Base-by-base conservation (phyloP, 2,113 vertebrate genomes). In the Equus quagga region DNA sequence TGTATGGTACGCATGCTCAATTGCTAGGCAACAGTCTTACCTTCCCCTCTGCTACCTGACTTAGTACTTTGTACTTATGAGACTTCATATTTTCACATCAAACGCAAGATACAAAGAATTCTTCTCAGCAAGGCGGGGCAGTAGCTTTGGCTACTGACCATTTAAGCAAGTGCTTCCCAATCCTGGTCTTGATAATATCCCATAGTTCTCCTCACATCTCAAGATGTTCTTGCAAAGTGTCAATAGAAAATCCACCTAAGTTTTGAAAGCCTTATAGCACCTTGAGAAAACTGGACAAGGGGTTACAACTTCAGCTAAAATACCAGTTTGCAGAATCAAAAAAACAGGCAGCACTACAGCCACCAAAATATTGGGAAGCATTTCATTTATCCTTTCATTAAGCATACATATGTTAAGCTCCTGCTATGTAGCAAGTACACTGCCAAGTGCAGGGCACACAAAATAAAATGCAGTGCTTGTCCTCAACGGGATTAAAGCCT, bases 21-120 rank as follows among this genome's bases (percentile, higher is more conserved):
- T 97, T 93, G 62, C 82, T 96, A 96, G 54, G 28, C 81, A 96
- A 97, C 69, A 75, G 33, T 70, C 51, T 95, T 85, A 62, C 33
- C 41, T 89, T 81, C 54, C 11, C 19, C 41, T 75, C 49, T 83
- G 54, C 31, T 91, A 93, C 67, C 95, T 96, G 51, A 73, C 31
- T 93, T 96, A 67, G 49, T 33, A 78, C 15, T 85, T 81, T 78
- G n/a, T 97, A 92, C 56, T 28, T 81, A 60, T 87, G 51, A 84
- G 33, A 46, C 58, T 79, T 94, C 41, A 17, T 75, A 94, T 93
- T 95, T 96, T 97, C 60, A 91, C 28, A 96, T 89, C 60, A 93
- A 91, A 89, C 81, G 15, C 26, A 5, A 94, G 56, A 82, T 85
- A 54, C 28, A 28, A 95, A 94, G 80, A 15, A 75, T 64, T 83